Conservation (phyloP, 1,140 invertebrate genomes). For the Lethocerus indicus region DNA sequence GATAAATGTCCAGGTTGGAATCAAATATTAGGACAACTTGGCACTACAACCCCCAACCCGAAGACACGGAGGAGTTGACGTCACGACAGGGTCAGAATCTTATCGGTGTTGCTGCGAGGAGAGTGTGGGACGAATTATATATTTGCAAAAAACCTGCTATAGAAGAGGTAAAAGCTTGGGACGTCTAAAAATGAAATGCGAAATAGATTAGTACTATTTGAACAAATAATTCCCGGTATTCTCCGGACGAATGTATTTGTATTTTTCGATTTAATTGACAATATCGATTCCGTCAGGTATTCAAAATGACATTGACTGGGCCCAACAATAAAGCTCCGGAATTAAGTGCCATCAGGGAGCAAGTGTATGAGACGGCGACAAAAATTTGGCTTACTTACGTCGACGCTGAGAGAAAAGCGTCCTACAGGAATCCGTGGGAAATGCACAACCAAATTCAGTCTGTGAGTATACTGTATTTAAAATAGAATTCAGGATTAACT, state of each 20-base stretch:
- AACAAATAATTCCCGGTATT: no score
- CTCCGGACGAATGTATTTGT: no score
- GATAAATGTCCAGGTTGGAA: constrained; percentile 31
- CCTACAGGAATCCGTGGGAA: constrained; percentile 72
- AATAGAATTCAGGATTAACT: constrained; percentile 5
- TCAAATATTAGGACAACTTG: constrained; percentile 65
- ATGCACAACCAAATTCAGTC: constrained; percentile 90
- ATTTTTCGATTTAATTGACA: neutral
- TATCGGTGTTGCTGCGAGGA: constrained; percentile 72
- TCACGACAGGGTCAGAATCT: constrained; percentile 67
- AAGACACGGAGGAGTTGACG: constrained; percentile 56
- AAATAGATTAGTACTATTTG: no score
- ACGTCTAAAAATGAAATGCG: no score
- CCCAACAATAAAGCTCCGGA: constrained; percentile 68
- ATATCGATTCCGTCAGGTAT: constrained; percentile 32
- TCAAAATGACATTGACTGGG: constrained; percentile 63
- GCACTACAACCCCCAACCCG: constrained; percentile 67
- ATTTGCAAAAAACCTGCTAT: constrained; percentile 91
- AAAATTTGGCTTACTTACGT: constrained; percentile 84
- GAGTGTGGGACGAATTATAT: constrained; percentile 96
- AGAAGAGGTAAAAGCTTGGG: constrained; percentile 52
- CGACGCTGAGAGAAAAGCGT: constrained; percentile 71
- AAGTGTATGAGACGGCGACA: constrained; percentile 69
- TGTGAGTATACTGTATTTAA: constrained; percentile 23
- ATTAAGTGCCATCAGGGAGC: constrained; percentile 54